Percentiles rank a stretch among this genome's conserved stretches.
Conservation (phyloP, 2,888 invertebrate genomes). For the Cynaeus angustus region DNA sequence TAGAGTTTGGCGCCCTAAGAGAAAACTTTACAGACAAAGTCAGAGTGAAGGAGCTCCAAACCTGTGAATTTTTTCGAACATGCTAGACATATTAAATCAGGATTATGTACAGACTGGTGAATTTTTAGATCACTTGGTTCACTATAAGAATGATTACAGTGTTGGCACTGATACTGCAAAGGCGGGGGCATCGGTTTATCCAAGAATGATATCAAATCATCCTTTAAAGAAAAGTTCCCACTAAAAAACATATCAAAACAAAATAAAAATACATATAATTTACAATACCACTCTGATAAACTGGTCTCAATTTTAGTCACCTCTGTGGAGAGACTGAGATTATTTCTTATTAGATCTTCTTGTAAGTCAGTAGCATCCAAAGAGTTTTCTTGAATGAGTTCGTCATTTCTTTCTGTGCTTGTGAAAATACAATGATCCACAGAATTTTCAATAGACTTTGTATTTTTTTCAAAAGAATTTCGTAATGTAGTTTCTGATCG, state of each 20-base stretch:
- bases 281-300: slow-evolving; percentile 35
- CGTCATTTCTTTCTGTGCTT: background rate
- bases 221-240: background rate
- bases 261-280: background rate
- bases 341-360: slow-evolving; percentile 5
- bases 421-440: background rate
- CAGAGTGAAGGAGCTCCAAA: slow-evolving; percentile 54
- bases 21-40: too few species aligned
- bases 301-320: slow-evolving; percentile 20
- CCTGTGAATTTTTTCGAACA: slow-evolving; percentile 74
- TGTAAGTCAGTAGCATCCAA: slow-evolving; percentile 3
- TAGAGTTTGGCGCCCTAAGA: slow-evolving; percentile 65
- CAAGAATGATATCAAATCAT: slow-evolving; percentile 61
- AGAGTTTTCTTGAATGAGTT: slow-evolving; percentile 14
- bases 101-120: slow-evolving; percentile 72
- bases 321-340: background rate
- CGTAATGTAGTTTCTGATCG: slow-evolving; percentile 55
- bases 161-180: slow-evolving; percentile 66
- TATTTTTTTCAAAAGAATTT: background rate
- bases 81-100: slow-evolving; percentile 70
- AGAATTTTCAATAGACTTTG: background rate
- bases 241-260: slow-evolving; percentile 14
- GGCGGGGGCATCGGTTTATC: slow-evolving; percentile 59
- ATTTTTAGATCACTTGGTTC: slow-evolving; percentile 72
- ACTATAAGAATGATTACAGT: slow-evolving; percentile 72